These are phyloP conservation scores for Agrypnus murinus DNA, from an alignment of 2,888 invertebrate species.

Conservation along the genomic window DNA sequence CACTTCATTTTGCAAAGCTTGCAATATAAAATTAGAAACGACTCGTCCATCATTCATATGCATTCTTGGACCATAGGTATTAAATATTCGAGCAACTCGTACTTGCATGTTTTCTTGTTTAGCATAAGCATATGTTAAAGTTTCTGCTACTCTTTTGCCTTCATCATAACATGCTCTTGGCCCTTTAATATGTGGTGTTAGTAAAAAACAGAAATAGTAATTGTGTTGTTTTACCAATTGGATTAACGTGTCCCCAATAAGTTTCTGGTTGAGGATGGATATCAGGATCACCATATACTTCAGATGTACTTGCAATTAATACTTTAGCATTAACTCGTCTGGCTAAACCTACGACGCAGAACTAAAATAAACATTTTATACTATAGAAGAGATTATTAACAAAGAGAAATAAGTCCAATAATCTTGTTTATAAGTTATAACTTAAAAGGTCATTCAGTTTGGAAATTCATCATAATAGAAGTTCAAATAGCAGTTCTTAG, in stretches of 20 bases:
- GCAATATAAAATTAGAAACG: conserved; percentile 98
- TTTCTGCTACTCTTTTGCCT: conserved; percentile 98
- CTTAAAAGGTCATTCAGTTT: too few species aligned
- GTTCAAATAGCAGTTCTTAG: too few species aligned
- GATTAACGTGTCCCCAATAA: conserved; percentile 99
- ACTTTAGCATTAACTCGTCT: conserved; percentile 94
- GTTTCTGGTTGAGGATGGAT: conserved; percentile 98
- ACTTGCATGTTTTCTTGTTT: conserved; percentile 97
- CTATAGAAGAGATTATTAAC: not conserved
- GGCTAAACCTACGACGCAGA: conserved; percentile 81
- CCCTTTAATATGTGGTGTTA: conserved; percentile 72
- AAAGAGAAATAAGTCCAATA: conserved; percentile 5
- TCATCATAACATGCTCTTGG: conserved; percentile 99
- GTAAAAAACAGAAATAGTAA: not conserved
- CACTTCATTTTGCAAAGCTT: conserved; percentile 94
- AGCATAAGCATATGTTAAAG: conserved; percentile 95
- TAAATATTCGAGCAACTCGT: conserved; percentile 97
- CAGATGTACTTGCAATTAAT: conserved; percentile 97
- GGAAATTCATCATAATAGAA: too few species aligned
- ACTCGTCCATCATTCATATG: conserved; percentile 99
- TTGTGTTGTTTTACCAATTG: conserved; percentile 81
- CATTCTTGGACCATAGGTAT: conserved; percentile 99
- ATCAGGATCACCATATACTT: conserved; percentile 99
- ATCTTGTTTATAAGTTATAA: too few species aligned
- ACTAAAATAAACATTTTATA: conserved; percentile 27